These are phyloP conservation scores for Macaria notata DNA, from an alignment of 2,888 invertebrate genomes.

Conservation along the genomic window DNA sequence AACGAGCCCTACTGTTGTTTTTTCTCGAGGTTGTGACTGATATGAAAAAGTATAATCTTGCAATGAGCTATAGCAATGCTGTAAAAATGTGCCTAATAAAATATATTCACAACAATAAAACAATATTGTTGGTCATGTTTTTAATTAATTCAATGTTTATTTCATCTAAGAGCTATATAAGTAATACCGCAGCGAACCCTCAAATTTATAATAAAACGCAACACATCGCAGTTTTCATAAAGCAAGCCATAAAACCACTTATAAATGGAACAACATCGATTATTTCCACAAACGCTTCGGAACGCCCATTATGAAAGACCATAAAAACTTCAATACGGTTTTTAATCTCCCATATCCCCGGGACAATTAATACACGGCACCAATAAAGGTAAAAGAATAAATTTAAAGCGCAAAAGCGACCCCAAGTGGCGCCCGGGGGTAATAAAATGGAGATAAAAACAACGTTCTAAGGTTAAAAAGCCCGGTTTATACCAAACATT, in stretches of 20 bases:
- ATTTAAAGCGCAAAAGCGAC: slow-evolving; percentile 38
- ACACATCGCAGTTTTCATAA: not conserved
- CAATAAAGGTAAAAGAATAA: slow-evolving; percentile 34
- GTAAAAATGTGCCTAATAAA: too few species aligned
- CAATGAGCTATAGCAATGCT: too few species aligned
- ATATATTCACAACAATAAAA: too few species aligned
- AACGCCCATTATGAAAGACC: slow-evolving; percentile 21
- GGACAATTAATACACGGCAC: slow-evolving; percentile 32
- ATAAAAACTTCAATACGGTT: slow-evolving; percentile 25
- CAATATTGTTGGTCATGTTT: too few species aligned
- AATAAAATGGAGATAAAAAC: slow-evolving; percentile 30
- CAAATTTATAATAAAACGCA: too few species aligned
- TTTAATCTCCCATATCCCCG: slow-evolving; percentile 27
- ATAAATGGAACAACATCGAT: slow-evolving; percentile 16
- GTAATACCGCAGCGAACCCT: too few species aligned
- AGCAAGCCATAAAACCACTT: slow-evolving; percentile 18
- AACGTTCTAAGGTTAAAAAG: slow-evolving; percentile 34
- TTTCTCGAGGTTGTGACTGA: too few species aligned
- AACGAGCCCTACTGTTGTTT: too few species aligned
- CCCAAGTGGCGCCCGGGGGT: slow-evolving; percentile 34
- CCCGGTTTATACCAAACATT: slow-evolving; percentile 1
- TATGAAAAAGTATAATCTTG: too few species aligned
- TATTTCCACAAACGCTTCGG: slow-evolving; percentile 14
- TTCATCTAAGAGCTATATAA: too few species aligned
- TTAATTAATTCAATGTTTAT: too few species aligned